A percentile compares a stretch with the other conserved stretches of the same genome.
Evolutionary conservation across 2,888 invertebrate genomes (phyloP).

Genomic region (Eurois occulta): DNA sequence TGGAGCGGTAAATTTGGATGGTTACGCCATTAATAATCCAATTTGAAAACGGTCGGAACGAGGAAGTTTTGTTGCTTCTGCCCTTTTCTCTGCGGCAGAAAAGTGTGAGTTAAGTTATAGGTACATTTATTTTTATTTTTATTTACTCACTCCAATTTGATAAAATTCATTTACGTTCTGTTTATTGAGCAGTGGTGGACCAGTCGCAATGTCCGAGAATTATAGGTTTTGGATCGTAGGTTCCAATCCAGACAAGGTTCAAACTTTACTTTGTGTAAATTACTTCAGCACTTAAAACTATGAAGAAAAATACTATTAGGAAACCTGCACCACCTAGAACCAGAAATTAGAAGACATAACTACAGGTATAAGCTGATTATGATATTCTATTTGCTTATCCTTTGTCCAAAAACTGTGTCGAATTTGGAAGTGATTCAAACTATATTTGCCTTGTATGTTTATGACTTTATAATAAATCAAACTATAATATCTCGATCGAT

Average conservation of each 20-base stretch:
- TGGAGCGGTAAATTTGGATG: slow-evolving; percentile 1
- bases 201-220: background rate
- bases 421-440: background rate
- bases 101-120: background rate
- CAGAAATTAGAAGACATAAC: background rate
- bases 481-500: slow-evolving; percentile 22
- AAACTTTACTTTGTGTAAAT: background rate
- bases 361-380: background rate
- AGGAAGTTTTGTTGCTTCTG: background rate
- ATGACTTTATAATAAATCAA: slow-evolving; percentile 44
- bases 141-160: background rate
- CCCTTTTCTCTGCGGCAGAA: background rate
- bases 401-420: background rate
- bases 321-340: background rate
- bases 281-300: background rate
- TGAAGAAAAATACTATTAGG: background rate
- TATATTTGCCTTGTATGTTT: background rate
- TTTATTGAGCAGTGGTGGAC: background rate
- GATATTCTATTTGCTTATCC: background rate
- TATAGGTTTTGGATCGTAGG: background rate
- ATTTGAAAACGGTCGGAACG: background rate
- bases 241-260: background rate
- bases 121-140: too few relatives aligned
- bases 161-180: background rate
- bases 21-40: background rate